These are phyloP conservation scores for Perithous albicinctus DNA, from an alignment of 2,888 invertebrate genomes.

Conservation along the genomic window DNA sequence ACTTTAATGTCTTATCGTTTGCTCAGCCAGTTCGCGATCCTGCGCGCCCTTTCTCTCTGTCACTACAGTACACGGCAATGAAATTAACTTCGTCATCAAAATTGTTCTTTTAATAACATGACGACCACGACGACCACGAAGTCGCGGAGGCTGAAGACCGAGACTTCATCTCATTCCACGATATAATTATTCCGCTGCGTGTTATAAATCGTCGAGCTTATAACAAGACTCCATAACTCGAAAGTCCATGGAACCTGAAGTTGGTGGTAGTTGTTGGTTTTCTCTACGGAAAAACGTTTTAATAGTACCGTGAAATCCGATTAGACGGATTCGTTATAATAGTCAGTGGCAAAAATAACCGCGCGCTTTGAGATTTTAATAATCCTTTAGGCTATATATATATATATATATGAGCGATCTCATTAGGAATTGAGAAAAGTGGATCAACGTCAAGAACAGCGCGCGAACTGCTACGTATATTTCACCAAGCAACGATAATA, in stretches of 20 bases:
- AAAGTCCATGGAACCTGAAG: no score
- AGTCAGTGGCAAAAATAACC: slow-evolving; percentile 31
- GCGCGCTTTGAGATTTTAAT: slow-evolving; percentile 2
- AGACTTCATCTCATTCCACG: slow-evolving; percentile 49
- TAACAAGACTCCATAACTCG: slow-evolving; percentile 31
- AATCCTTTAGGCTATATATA: slow-evolving; percentile 31
- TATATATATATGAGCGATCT: slow-evolving; percentile 51
- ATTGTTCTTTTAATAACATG: not conserved
- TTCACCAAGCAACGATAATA: slow-evolving; percentile 7
- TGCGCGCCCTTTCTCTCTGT: not conserved
- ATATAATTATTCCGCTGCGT: slow-evolving; percentile 51
- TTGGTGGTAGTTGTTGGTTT: not conserved
- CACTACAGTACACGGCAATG: not conserved
- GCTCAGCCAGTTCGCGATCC: not conserved
- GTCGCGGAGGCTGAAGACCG: slow-evolving; percentile 18
- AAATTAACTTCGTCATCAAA: slow-evolving; percentile 33
- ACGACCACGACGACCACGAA: slow-evolving; percentile 27
- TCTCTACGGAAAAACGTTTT: not conserved
- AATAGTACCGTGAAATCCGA: slow-evolving; percentile 44
- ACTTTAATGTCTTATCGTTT: slow-evolving; percentile 50
- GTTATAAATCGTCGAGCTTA: slow-evolving; percentile 22
- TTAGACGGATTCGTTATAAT: slow-evolving; percentile 49
- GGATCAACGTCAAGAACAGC: slow-evolving; percentile 45
- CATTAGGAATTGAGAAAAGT: slow-evolving; percentile 59
- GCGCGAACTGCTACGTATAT: not conserved